Evolutionary conservation across 2,888 invertebrate genomes (phyloP).

Genomic region (Emmelina monodactyla): DNA sequence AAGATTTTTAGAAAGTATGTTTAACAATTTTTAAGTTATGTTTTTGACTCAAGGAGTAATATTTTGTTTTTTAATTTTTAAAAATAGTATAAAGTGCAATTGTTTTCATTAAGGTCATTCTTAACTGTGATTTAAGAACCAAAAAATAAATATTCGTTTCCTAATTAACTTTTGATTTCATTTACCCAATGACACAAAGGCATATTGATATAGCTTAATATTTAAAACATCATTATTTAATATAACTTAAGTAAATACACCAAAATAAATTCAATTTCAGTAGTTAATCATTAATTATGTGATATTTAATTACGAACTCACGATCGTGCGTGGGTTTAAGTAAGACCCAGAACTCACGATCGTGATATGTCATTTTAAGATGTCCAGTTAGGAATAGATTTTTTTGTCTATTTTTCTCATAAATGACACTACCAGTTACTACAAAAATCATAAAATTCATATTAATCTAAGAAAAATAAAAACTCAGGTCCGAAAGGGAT

Average conservation of each 20-base stretch:
- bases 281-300: neutral
- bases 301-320: neutral
- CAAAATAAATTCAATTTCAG: neutral
- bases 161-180: too few relatives aligned
- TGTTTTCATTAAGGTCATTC: too few relatives aligned
- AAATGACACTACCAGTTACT: neutral
- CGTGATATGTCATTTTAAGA: neutral
- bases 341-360: constrained; percentile 2
- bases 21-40: neutral
- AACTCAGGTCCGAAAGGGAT: neutral
- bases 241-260: too few relatives aligned
- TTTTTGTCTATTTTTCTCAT: constrained; percentile 3
- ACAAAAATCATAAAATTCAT: neutral
- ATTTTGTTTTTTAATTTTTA: neutral
- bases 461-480: constrained; percentile 13
- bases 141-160: too few relatives aligned
- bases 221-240: too few relatives aligned
- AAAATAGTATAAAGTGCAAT: too few relatives aligned
- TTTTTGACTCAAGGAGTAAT: neutral
- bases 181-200: too few relatives aligned
- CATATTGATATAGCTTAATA: too few relatives aligned
- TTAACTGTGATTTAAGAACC: too few relatives aligned
- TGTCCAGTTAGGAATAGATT: neutral
- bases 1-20: neutral
- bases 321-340: neutral